Base-by-base conservation (phyloP, 2,888 invertebrate genomes). In the Melikaiella ostensackeni region DNA sequence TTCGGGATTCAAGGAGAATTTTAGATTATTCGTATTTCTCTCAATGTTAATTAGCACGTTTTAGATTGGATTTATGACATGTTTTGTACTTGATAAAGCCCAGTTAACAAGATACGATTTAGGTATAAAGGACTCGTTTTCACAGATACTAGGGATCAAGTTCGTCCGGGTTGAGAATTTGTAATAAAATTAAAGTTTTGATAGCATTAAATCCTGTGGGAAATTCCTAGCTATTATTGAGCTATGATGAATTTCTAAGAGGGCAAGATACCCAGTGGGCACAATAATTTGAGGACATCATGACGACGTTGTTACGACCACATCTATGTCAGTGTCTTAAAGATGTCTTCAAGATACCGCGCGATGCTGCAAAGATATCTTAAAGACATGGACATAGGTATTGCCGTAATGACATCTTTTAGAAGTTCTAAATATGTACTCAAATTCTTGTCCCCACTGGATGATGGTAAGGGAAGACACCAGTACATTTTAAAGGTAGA, bases 1-100 rank as follows among this genome's bases (percentile, higher is more conserved):
- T 83, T 81, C 50, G 78, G 77, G 77, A 82, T 57, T 70, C 75
- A 30, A 66, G 77, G 73, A 64, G 66, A 62, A 64, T 63, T 77
- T 50, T 46, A 30, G 30, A 70, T 70, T 50, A n/a, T 33, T 70
- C 50, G 16, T n/a, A 70, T 70, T 70, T 50, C n/a, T 55, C 70
- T 50, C 21, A 19, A 46, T 70, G 42, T 66, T 66, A 50, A 30
- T 75, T 75, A 76, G 63, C 75, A 79, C 76, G 75, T 75, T 79
- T 77, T 63, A 81, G 77, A 78, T 80, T 77, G 76, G 78, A 77
- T 73, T 42, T 63, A 50, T n/a, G n/a, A 70, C n/a, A 30, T 30
- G 16, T 50, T 70, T 30, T 30, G 30, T 27, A 50, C 13, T n/a
- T 21, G 9, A 66, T 24, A 8, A 66, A 66, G 42, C 13, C 24